phyloP scores from a whole-genome alignment of 2,797 vertebrate genomes.

The Megaceryle alcyon region DNA sequence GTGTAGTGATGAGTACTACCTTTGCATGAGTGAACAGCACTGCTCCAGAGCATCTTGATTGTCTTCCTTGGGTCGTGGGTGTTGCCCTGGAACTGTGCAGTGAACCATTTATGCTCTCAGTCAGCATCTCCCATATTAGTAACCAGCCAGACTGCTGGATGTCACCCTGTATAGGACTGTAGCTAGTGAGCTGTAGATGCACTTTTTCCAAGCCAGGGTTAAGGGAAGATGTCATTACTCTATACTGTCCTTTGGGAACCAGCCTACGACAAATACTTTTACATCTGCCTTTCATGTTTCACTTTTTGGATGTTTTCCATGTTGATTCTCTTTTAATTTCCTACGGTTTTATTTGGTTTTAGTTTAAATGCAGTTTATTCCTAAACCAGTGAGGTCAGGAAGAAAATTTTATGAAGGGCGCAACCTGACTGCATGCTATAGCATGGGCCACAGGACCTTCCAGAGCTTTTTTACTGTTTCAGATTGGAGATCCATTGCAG shows the following conservation, averaged over 20 bases:
- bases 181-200: constrained; percentile 15
- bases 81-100: not conserved
- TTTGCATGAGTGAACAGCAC: not conserved
- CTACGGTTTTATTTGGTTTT: not conserved
- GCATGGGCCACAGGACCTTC: not conserved
- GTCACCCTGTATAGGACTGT: constrained; percentile 9
- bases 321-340: constrained; percentile 15
- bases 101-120: not conserved
- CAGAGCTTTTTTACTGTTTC: not conserved
- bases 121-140: not conserved
- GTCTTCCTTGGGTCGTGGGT: not conserved
- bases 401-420: not conserved
- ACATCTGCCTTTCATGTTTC: not conserved
- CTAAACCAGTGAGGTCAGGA: not conserved
- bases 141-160: constrained; percentile 3
- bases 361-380: not conserved
- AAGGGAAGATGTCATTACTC: constrained; percentile 1
- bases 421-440: not conserved
- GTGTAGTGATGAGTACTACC: not conserved
- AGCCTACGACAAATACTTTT: not conserved
- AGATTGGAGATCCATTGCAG: not conserved
- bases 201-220: constrained; percentile 19
- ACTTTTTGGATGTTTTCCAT: not conserved
- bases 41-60: not conserved
- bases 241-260: not conserved